Evolutionary conservation across 2,888 invertebrate species (phyloP).

Genomic region (Maniola hyperantus): DNA sequence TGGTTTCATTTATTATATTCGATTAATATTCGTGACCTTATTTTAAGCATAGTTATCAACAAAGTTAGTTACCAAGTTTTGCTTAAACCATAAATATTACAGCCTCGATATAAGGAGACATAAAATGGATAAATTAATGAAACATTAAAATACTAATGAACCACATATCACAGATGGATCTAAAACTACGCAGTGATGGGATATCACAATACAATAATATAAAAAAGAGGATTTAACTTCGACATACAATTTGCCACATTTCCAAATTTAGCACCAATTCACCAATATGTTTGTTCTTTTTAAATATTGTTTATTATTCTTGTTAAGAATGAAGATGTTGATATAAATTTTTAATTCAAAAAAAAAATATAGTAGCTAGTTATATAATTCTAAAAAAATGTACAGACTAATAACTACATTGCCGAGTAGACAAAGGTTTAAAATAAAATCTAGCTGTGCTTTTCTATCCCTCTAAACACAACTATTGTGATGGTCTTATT

Average conservation of each 20-base stretch:
- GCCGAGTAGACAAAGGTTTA: slow-evolving; percentile 1
- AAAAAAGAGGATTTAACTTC: slow-evolving; percentile 1
- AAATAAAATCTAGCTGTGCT: background rate
- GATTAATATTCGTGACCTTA: slow-evolving; percentile 17
- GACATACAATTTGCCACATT: slow-evolving; percentile 1
- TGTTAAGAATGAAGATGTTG: background rate
- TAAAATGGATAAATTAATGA: slow-evolving; percentile 15
- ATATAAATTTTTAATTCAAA: background rate
- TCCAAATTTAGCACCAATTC: slow-evolving; percentile 35
- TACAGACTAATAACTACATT: slow-evolving; percentile 16
- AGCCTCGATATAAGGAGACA: slow-evolving; percentile 31
- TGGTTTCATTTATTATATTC: slow-evolving; percentile 43
- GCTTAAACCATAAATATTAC: slow-evolving; percentile 15
- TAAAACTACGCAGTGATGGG: slow-evolving; percentile 54
- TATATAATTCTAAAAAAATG: background rate
- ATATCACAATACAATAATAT: slow-evolving; percentile 28
- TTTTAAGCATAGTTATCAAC: background rate
- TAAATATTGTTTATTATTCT: background rate
- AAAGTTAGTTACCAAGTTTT: no score
- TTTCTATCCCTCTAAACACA: background rate
- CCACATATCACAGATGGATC: slow-evolving; percentile 70
- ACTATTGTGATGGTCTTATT: slow-evolving; percentile 22
- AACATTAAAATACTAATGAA: slow-evolving; percentile 40
- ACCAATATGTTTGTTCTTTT: slow-evolving; percentile 14
- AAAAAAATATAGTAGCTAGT: background rate